Evolutionary conservation across 2,888 invertebrate genomes (phyloP), one percentile per base, ranked within the genome.

Genomic region (Brenthis daphne): DNA sequence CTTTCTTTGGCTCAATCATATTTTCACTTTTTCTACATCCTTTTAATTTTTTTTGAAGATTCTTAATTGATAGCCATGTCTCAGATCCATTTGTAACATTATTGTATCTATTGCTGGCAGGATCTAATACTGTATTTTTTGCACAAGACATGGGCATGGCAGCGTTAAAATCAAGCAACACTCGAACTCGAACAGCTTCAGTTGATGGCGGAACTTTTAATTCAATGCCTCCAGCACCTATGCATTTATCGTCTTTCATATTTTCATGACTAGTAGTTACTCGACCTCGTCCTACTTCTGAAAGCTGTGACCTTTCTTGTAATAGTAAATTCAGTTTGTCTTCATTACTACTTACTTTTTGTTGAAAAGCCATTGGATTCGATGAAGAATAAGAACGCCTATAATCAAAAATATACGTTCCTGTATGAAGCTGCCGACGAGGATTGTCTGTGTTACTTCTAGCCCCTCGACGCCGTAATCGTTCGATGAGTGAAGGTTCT

Each of bases 401-500:
- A 16, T 53, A 53, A 53, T 16, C 16, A 4, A 6, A 53, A 16
- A 53, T 16, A 53, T 53, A 6, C 6, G 20, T 14, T 16, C 14
- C 3, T 37, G 4, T 63, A 1, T 54, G 24, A 16, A 53, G 43
- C 8, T 63, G 63, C 8, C 51, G 43, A 20, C 37, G 43, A 4
- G 63, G 55, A n/a, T 50, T 68, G 43, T 66, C 64, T 16, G 54
- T 37, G 14, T 66, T 48, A 13, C 16, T 29, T 56, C 43, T 53
- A 3, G 54, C 43, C n/a, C 65, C 57, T 24, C 72, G 69, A 16
- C 69, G 73, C 54, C 74, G 71, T 61, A 77, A 65, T 33, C 73
- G 70, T 72, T 75, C 68, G 33, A 67, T 65, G n/a, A 75, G 64
- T 1, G 70, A 71, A 6, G 73, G 74, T 57, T 75, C 72, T 61